phyloP scores from a whole-genome alignment of 2,888 invertebrate species.

The Eupithecia dodoneata region DNA sequence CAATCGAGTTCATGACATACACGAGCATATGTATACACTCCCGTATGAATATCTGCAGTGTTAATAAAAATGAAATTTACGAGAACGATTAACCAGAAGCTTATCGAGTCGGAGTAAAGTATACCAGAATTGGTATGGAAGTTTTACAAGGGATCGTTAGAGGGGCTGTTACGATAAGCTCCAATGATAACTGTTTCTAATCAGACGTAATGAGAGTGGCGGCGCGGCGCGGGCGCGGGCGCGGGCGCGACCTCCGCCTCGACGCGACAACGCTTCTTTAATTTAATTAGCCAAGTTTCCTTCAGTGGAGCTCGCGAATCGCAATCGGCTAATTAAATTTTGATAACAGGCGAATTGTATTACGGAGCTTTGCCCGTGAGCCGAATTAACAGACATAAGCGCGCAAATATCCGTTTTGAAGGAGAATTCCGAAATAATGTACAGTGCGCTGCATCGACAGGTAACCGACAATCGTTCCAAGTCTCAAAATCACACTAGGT shows the following conservation, averaged over 20 bases:
- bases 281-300: slow-evolving; percentile 59
- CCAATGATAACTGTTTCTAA: slow-evolving; percentile 81
- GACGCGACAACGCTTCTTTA: slow-evolving; percentile 58
- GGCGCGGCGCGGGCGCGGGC: slow-evolving; percentile 44
- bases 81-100: slow-evolving; percentile 68
- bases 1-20: slow-evolving; percentile 45
- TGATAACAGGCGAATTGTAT: slow-evolving; percentile 46
- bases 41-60: slow-evolving; percentile 46
- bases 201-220: slow-evolving; percentile 74
- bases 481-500: not conserved
- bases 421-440: slow-evolving; percentile 19
- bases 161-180: slow-evolving; percentile 77
- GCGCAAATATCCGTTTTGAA: slow-evolving; percentile 26
- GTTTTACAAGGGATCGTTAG: slow-evolving; percentile 80
- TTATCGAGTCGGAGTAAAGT: slow-evolving; percentile 69
- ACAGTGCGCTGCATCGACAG: not conserved
- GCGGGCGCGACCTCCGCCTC: slow-evolving; percentile 48
- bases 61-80: slow-evolving; percentile 63
- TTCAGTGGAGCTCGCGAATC: slow-evolving; percentile 43
- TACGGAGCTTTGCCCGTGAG: slow-evolving; percentile 35
- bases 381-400: slow-evolving; percentile 28
- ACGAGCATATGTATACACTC: slow-evolving; percentile 37
- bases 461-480: not conserved
- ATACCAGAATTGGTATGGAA: slow-evolving; percentile 73
- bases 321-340: slow-evolving; percentile 47